Evolutionary conservation across 2,888 invertebrate genomes (phyloP).

Genomic region (Nymphalis c-album): DNA sequence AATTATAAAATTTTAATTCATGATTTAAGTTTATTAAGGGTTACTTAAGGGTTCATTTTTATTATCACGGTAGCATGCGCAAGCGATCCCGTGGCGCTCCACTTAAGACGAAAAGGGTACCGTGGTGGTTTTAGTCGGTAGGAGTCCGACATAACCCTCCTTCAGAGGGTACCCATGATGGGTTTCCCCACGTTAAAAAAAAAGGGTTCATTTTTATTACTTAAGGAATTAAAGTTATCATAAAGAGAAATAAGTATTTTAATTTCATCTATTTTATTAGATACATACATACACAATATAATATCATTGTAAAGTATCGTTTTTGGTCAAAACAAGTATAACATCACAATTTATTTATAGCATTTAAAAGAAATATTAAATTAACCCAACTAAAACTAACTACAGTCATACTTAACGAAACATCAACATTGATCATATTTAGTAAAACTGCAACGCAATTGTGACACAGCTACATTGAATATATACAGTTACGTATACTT

Average conservation of each 20-base stretch:
- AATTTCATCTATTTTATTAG: constrained; percentile 54
- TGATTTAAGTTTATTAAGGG: too few species aligned
- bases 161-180: too few species aligned
- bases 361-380: constrained; percentile 15
- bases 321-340: constrained; percentile 49
- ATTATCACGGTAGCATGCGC: too few species aligned
- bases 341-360: constrained; percentile 34
- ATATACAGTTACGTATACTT: constrained; percentile 1
- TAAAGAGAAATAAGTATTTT: background rate
- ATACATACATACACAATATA: constrained; percentile 59
- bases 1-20: too few species aligned
- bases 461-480: constrained; percentile 9
- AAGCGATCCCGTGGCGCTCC: too few species aligned
- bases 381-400: constrained; percentile 7
- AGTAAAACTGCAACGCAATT: constrained; percentile 9
- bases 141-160: too few species aligned
- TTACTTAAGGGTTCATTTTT: too few species aligned
- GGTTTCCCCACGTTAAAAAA: too few species aligned
- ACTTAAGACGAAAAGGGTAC: too few species aligned
- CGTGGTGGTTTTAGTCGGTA: too few species aligned
- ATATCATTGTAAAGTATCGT: constrained; percentile 63
- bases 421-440: background rate
- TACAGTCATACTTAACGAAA: constrained; percentile 7
- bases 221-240: background rate
- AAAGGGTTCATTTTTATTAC: too few species aligned